Conservation (phyloP, 2,113 vertebrate genomes). For the Cyprinodon brontotheroides region DNA sequence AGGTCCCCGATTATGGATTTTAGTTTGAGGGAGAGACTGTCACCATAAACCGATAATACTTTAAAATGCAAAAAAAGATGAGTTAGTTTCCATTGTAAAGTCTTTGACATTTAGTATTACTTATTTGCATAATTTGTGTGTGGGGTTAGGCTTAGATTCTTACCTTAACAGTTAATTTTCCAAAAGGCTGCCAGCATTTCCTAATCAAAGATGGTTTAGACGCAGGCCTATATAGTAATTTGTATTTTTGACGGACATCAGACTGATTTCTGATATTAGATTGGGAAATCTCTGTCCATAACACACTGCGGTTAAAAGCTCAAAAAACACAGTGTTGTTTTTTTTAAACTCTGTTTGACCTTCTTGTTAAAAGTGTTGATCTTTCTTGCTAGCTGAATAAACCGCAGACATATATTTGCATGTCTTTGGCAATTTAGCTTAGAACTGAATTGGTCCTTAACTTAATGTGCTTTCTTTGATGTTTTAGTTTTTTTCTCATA, state of each 20-base stretch:
- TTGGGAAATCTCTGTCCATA: neutral
- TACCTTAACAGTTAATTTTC: neutral
- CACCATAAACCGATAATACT: neutral
- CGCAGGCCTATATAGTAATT: too few relatives aligned
- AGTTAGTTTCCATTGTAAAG: neutral
- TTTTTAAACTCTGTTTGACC: neutral
- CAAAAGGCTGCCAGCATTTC: neutral
- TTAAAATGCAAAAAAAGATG: neutral
- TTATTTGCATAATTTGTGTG: too few relatives aligned
- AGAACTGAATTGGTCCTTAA: neutral
- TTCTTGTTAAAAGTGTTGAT: neutral
- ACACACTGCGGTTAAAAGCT: neutral
- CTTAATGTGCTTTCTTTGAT: neutral
- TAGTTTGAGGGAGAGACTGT: neutral
- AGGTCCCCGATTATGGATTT: too few relatives aligned
- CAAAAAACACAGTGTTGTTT: too few relatives aligned
- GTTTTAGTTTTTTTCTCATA: neutral
- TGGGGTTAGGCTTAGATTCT: neutral
- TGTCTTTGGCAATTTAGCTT: neutral
- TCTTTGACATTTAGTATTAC: neutral
- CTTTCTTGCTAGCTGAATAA: neutral
- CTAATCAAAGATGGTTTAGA: neutral
- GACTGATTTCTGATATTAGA: too few relatives aligned
- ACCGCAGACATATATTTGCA: neutral
- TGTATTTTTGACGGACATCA: too few relatives aligned